phyloP scores from a whole-genome alignment of 2,888 invertebrate genomes.

The Hesperia comma region DNA sequence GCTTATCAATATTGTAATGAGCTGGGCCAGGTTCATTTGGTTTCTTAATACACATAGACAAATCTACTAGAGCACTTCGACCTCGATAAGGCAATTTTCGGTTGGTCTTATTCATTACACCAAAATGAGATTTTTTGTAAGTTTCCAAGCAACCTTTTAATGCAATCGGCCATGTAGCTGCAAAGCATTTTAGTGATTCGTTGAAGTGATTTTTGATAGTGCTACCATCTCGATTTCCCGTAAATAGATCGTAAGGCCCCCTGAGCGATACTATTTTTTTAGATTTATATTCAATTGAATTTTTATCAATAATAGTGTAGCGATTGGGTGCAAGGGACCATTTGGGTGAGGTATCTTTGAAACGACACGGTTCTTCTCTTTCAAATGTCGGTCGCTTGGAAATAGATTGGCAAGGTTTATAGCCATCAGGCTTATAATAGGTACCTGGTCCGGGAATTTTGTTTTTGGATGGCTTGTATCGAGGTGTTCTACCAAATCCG shows the following conservation, averaged over 20 bases:
- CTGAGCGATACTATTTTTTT: slow-evolving; percentile 66
- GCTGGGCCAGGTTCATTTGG: slow-evolving; percentile 82
- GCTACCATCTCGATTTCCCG: slow-evolving; percentile 75
- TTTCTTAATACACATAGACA: slow-evolving; percentile 73
- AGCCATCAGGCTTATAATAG: slow-evolving; percentile 62
- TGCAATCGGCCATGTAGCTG: slow-evolving; percentile 69
- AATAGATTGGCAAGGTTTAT: slow-evolving; percentile 67
- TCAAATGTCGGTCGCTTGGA: slow-evolving; percentile 64
- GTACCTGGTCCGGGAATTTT: slow-evolving; percentile 66
- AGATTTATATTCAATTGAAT: slow-evolving; percentile 63
- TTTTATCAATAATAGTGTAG: slow-evolving; percentile 67
- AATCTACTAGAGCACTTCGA: slow-evolving; percentile 75
- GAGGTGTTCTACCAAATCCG: slow-evolving; percentile 64
- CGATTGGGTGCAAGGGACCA: slow-evolving; percentile 72
- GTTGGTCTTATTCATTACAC: slow-evolving; percentile 70
- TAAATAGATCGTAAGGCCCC: slow-evolving; percentile 76
- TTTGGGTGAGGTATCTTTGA: slow-evolving; percentile 56
- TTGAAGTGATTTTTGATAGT: slow-evolving; percentile 82
- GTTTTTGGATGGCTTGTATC: slow-evolving; percentile 49
- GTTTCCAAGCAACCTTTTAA: slow-evolving; percentile 62
- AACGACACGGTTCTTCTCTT: slow-evolving; percentile 67
- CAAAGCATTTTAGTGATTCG: slow-evolving; percentile 53
- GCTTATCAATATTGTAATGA: slow-evolving; percentile 60
- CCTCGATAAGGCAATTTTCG: slow-evolving; percentile 65
- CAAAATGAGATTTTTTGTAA: slow-evolving; percentile 62